Conservation (phyloP, 2,888 invertebrate species). For the Caenorhabditis macrosperma region DNA sequence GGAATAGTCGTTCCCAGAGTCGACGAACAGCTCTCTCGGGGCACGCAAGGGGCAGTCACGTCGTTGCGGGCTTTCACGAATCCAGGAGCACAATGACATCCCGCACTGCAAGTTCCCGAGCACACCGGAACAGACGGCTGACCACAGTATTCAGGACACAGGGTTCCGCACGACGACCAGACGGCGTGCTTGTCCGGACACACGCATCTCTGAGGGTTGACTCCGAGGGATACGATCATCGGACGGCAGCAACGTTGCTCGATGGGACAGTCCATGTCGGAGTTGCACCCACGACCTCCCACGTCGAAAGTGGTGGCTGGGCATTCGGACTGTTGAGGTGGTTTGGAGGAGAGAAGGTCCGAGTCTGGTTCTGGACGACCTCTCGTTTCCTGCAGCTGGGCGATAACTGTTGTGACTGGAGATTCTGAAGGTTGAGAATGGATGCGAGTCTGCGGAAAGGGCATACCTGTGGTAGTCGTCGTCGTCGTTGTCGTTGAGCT, state of each 20-base stretch:
- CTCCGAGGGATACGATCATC: conserved; percentile 66
- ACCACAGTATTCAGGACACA: conserved; percentile 72
- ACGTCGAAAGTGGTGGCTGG: conserved; percentile 69
- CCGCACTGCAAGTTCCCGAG: conserved; percentile 67
- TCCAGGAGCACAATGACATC: conserved; percentile 70
- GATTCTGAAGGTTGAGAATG: conserved; percentile 24
- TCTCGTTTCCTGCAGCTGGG: conserved; percentile 14
- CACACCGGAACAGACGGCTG: conserved; percentile 69
- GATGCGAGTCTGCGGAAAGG: too few relatives aligned
- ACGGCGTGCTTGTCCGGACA: conserved; percentile 69
- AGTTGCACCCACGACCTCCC: conserved; percentile 63
- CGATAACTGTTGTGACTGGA: conserved; percentile 36
- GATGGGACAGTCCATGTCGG: conserved; percentile 67
- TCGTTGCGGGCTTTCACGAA: conserved; percentile 67
- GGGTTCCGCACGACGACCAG: conserved; percentile 67
- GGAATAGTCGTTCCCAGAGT: conserved; percentile 10
- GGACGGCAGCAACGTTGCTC: conserved; percentile 59
- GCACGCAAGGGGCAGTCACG: conserved; percentile 69
- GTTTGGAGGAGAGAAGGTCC: conserved; percentile 19
- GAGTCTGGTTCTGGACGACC: conserved; percentile 15
- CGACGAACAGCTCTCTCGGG: conserved; percentile 60
- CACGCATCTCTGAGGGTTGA: conserved; percentile 68
- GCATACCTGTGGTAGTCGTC: conserved; percentile 15
- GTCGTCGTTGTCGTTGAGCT: conserved; percentile 27
- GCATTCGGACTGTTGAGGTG: conserved; percentile 44